A percentile compares a stretch with the other conserved stretches of the same genome.
Evolutionary conservation across 2,113 vertebrate genomes (phyloP).

Genomic region (Rhagologus leucostigma): DNA sequence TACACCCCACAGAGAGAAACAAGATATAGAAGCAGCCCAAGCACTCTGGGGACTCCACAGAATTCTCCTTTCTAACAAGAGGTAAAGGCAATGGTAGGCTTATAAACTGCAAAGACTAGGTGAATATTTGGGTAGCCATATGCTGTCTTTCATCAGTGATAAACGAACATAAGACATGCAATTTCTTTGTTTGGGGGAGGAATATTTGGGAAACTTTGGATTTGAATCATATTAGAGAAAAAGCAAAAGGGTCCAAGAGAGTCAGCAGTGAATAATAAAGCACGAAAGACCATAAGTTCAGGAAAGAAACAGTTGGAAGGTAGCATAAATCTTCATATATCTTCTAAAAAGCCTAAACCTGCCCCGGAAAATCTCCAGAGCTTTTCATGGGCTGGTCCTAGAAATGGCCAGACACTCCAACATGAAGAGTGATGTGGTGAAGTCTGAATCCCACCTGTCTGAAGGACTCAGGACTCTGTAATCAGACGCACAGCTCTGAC

Average conservation of each 20-base stretch:
- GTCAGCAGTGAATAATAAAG: background rate
- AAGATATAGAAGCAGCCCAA: background rate
- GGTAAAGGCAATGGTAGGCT: background rate
- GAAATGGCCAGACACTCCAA: background rate
- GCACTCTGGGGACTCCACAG: background rate
- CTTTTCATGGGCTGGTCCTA: background rate
- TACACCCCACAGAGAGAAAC: background rate
- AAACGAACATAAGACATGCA: background rate
- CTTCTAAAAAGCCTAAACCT: background rate
- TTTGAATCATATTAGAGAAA: background rate
- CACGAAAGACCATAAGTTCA: background rate
- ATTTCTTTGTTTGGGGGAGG: background rate
- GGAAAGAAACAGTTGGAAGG: background rate
- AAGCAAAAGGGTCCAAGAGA: background rate
- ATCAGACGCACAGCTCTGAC: background rate
- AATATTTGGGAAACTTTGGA: background rate
- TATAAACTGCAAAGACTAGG: background rate
- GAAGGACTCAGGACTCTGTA: background rate
- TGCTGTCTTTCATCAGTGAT: background rate
- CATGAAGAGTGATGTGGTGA: background rate
- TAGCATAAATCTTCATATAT: background rate
- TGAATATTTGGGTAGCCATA: background rate
- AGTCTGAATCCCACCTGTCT: background rate
- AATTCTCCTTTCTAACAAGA: background rate
- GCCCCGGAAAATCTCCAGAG: background rate